Percentiles rank a stretch among this genome's conserved stretches.
These are phyloP conservation scores for Synanthedon vespiformis DNA, from an alignment of 2,888 invertebrate genomes.

Conservation along the genomic window DNA sequence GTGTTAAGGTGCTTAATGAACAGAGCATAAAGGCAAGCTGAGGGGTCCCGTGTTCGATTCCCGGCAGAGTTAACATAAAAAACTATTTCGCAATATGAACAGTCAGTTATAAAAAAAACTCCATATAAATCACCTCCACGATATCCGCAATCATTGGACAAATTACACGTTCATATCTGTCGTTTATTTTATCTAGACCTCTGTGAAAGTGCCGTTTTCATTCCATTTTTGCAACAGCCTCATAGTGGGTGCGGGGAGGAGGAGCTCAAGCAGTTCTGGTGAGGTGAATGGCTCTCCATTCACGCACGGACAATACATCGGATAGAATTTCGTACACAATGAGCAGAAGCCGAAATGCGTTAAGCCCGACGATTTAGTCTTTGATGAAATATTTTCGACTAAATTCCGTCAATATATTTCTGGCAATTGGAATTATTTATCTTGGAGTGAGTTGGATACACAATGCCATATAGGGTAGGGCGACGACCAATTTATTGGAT, in stretches of 20 bases:
- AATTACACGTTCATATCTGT: slow-evolving; percentile 12
- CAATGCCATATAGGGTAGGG: too few species aligned
- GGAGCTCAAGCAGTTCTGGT: slow-evolving; percentile 13
- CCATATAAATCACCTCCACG: slow-evolving; percentile 12
- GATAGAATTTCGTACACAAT: slow-evolving; percentile 19
- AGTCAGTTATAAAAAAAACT: slow-evolving; percentile 9
- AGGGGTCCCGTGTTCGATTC: too few species aligned
- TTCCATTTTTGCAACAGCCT: neutral
- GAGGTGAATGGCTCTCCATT: slow-evolving; percentile 18
- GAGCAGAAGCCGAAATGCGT: slow-evolving; percentile 11
- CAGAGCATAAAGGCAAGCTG: too few species aligned
- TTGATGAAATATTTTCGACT: slow-evolving; percentile 2
- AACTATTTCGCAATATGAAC: slow-evolving; percentile 1
- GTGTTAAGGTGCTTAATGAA: too few species aligned
- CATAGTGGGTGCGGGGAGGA: neutral
- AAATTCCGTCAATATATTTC: neutral
- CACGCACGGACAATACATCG: slow-evolving; percentile 19
- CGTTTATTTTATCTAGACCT: slow-evolving; percentile 5
- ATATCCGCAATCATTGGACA: slow-evolving; percentile 12
- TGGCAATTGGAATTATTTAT: too few species aligned
- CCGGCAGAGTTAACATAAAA: neutral
- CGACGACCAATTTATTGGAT: too few species aligned
- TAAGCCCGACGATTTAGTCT: slow-evolving; percentile 13
- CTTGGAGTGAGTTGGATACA: too few species aligned
- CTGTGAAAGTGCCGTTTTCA: neutral